Evolutionary conservation across 2,888 invertebrate genomes (phyloP).

Genomic region (Watsonalla cultraria): DNA sequence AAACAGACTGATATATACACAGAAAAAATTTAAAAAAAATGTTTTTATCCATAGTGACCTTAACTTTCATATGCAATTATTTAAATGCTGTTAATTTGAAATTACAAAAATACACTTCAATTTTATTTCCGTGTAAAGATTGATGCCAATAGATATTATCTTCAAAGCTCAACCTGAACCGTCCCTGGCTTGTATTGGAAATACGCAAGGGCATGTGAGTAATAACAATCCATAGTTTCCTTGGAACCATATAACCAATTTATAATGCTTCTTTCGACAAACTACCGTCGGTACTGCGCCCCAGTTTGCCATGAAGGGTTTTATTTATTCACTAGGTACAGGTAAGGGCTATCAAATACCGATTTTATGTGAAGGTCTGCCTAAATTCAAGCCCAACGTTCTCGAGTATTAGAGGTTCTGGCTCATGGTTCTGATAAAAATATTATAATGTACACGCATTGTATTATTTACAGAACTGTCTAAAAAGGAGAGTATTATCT

Average conservation of each 20-base stretch:
- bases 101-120: no score
- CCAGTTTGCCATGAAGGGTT: not conserved
- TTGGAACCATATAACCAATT: conserved; percentile 38
- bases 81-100: no score
- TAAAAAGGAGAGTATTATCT: no score
- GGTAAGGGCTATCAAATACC: not conserved
- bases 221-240: conserved; percentile 32
- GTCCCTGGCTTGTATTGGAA: conserved; percentile 26
- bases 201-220: conserved; percentile 44
- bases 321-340: not conserved
- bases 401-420: not conserved
- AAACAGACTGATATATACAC: no score
- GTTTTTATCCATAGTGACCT: no score
- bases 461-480: no score
- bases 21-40: no score
- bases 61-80: no score
- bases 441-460: no score
- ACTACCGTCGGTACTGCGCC: conserved; percentile 4
- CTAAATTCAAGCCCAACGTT: not conserved
- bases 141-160: not conserved
- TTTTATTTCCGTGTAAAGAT: not conserved
- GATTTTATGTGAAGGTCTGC: not conserved
- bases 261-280: conserved; percentile 34
- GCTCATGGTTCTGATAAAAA: not conserved
- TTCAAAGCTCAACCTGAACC: conserved; percentile 16